Percentiles rank a stretch among this genome's conserved stretches.
Conservation (phyloP, 2,797 vertebrate genomes). For the Sebastes trivittatus region DNA sequence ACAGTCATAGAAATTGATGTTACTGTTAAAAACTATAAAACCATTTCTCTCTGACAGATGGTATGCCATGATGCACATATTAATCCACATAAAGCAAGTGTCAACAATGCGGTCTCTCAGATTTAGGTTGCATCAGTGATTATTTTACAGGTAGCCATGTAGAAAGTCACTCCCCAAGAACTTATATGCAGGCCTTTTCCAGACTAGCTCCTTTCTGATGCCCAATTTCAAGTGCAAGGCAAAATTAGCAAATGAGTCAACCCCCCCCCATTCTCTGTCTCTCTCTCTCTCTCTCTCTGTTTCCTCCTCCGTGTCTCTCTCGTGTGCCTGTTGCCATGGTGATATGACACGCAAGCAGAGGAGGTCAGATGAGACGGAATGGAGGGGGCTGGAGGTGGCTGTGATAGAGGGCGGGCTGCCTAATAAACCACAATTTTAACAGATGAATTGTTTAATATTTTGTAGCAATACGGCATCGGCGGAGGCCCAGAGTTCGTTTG, state of each 20-base stretch:
- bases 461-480: constrained; percentile 28
- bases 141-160: constrained; percentile 39
- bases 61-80: constrained; percentile 1
- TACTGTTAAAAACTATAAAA: neutral
- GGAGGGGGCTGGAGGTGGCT: constrained; percentile 68
- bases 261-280: neutral
- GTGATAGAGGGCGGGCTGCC: constrained; percentile 53
- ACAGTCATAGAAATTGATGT: neutral
- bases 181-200: constrained; percentile 31
- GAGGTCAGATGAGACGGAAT: constrained; percentile 79
- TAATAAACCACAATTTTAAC: constrained; percentile 69
- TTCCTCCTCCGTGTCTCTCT: constrained; percentile 61
- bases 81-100: neutral
- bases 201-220: constrained; percentile 50
- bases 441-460: constrained; percentile 68
- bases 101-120: neutral
- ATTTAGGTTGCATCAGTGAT: constrained; percentile 27
- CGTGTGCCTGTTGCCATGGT: constrained; percentile 82
- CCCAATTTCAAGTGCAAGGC: constrained; percentile 71
- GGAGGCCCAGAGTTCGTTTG: constrained; percentile 6
- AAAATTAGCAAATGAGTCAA: constrained; percentile 81
- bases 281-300: neutral
- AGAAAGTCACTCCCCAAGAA: constrained; percentile 18
- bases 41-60: constrained; percentile 3
- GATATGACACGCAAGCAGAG: constrained; percentile 79